These are phyloP conservation scores for Pantelozetes paolii DNA, from an alignment of 2,888 invertebrate species.

Conservation along the genomic window DNA sequence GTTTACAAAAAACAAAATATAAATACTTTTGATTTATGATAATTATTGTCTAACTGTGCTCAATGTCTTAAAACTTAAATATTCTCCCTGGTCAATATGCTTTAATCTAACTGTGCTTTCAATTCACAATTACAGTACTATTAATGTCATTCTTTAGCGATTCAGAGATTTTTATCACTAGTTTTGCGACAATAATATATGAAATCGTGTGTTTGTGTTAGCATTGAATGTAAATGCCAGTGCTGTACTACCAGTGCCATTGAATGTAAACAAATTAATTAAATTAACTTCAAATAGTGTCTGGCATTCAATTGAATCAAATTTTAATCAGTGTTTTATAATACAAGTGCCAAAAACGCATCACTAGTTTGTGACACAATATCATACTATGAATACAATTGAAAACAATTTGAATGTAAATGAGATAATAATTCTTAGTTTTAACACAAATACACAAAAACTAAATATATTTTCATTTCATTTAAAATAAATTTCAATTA, in stretches of 20 bases:
- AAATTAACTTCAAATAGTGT: constrained; percentile 21
- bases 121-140: constrained; percentile 4
- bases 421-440: neutral
- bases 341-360: neutral
- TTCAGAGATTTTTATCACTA: constrained; percentile 30
- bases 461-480: neutral
- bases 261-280: constrained; percentile 31
- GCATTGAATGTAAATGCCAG: neutral
- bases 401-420: constrained; percentile 7
- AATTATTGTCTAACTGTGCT: no score
- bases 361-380: no score
- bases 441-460: neutral
- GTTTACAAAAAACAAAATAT: neutral
- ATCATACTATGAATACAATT: constrained; percentile 6
- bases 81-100: neutral
- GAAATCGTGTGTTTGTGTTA: neutral
- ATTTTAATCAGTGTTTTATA: neutral
- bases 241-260: neutral
- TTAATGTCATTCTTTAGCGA: constrained; percentile 15
- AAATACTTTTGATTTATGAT: constrained; percentile 15
- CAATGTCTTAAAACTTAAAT: no score
- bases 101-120: neutral
- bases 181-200: constrained; percentile 9
- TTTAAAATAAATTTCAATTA: neutral
- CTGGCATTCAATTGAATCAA: constrained; percentile 12